These are phyloP conservation scores for Cecidostiba fungosa DNA, from an alignment of 2,888 invertebrate species.

Conservation along the genomic window DNA sequence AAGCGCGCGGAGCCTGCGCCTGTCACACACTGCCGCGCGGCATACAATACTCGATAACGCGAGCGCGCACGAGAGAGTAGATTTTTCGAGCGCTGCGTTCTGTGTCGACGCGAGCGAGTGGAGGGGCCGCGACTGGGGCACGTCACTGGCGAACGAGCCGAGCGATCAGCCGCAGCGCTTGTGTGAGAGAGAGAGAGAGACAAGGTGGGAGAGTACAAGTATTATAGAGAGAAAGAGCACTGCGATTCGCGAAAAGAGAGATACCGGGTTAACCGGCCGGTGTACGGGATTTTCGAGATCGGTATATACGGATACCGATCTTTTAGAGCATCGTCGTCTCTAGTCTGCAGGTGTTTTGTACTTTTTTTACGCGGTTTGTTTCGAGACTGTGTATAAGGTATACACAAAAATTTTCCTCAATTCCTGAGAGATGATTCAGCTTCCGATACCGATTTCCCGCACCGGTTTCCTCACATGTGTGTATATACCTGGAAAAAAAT, in stretches of 20 bases:
- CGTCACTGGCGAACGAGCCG: slow-evolving; percentile 46
- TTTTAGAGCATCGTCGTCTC: no score
- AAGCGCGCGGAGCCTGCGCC: neutral
- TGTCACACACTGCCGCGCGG: slow-evolving; percentile 4
- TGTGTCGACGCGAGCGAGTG: neutral
- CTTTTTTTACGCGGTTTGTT: no score
- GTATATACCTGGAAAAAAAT: neutral
- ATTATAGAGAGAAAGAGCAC: neutral
- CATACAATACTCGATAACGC: slow-evolving; percentile 1
- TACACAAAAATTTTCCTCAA: no score
- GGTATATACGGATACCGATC: neutral
- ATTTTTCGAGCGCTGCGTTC: neutral
- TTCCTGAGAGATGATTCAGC: no score
- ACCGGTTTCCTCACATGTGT: no score
- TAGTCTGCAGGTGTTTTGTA: no score
- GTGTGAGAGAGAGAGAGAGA: slow-evolving; percentile 29
- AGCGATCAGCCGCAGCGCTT: slow-evolving; percentile 10
- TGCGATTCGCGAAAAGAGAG: neutral
- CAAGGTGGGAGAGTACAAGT: neutral
- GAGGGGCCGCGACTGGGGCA: slow-evolving; percentile 1
- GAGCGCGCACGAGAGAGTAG: neutral
- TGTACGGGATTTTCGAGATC: neutral
- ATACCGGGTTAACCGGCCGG: neutral
- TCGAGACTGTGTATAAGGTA: no score
- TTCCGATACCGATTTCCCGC: no score